These are phyloP conservation scores for Oreochromis niloticus DNA, from an alignment of 2,113 vertebrate species.

Conservation along the genomic window DNA sequence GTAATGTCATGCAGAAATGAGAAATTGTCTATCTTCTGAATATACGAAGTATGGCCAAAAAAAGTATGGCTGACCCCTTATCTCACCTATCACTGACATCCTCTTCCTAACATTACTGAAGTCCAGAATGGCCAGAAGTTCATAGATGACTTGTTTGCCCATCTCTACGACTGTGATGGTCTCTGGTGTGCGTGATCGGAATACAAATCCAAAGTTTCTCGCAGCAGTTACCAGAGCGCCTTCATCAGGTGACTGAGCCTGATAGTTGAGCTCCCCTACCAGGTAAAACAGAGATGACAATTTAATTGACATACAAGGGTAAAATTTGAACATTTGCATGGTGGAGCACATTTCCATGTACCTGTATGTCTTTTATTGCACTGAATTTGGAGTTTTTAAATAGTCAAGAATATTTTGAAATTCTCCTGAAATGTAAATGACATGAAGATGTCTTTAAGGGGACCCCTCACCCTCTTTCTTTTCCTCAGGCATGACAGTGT, in stretches of 20 bases:
- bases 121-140: conserved; percentile 88
- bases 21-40: too few relatives aligned
- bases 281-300: too few relatives aligned
- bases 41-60: too few relatives aligned
- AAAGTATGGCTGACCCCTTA: too few relatives aligned
- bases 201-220: conserved; percentile 92
- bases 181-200: conserved; percentile 83
- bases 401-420: too few relatives aligned
- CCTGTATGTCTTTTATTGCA: too few relatives aligned
- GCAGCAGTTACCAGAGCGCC: conserved; percentile 92
- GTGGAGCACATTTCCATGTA: too few relatives aligned
- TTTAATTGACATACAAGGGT: too few relatives aligned
- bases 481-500: conserved; percentile 93
- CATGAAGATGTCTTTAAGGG: neutral
- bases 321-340: too few relatives aligned
- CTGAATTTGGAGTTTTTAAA: too few relatives aligned
- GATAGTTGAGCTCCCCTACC: conserved; percentile 83
- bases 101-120: conserved; percentile 91
- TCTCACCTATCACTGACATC: conserved; percentile 79
- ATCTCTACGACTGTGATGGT: conserved; percentile 83
- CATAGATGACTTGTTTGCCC: conserved; percentile 76
- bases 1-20: neutral
- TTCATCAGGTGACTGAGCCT: conserved; percentile 96
- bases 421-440: too few relatives aligned
- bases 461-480: conserved; percentile 81